Conservation (phyloP, 2,797 vertebrate genomes). For the Microctenopoma lineatum region DNA sequence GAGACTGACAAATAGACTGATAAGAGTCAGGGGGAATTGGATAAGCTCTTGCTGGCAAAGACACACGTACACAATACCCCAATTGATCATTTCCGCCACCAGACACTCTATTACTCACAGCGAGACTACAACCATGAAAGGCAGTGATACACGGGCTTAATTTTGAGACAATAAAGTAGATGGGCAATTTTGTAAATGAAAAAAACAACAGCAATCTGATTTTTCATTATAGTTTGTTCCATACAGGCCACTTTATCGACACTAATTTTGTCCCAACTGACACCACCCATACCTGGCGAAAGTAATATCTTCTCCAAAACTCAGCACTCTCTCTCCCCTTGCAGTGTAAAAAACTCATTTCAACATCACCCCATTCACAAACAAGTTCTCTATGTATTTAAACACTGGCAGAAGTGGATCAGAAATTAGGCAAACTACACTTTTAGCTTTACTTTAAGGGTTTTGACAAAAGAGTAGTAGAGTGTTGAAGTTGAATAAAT, state of each 20-base stretch:
- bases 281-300: slow-evolving; percentile 48
- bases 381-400: no score
- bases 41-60: slow-evolving; percentile 42
- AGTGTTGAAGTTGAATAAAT: no score
- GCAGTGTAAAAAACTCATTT: slow-evolving; percentile 15
- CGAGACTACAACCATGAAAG: slow-evolving; percentile 61
- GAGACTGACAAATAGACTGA: slow-evolving; percentile 17
- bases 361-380: background rate
- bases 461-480: no score
- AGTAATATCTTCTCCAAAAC: slow-evolving; percentile 44
- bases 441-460: no score
- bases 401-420: no score
- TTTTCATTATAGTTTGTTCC: slow-evolving; percentile 66
- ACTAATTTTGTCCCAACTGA: slow-evolving; percentile 58
- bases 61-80: slow-evolving; percentile 35
- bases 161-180: slow-evolving; percentile 73
- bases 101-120: slow-evolving; percentile 65
- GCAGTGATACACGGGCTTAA: slow-evolving; percentile 73
- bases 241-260: slow-evolving; percentile 58
- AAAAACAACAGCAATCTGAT: slow-evolving; percentile 35
- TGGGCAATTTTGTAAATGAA: slow-evolving; percentile 54
- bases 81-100: slow-evolving; percentile 69
- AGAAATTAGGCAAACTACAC: no score
- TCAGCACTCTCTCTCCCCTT: slow-evolving; percentile 2
- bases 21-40: slow-evolving; percentile 36